Evolutionary conservation across 2,888 invertebrate genomes (phyloP), one percentile per base, ranked within the genome.

Genomic region (Apotomis turbidana): DNA sequence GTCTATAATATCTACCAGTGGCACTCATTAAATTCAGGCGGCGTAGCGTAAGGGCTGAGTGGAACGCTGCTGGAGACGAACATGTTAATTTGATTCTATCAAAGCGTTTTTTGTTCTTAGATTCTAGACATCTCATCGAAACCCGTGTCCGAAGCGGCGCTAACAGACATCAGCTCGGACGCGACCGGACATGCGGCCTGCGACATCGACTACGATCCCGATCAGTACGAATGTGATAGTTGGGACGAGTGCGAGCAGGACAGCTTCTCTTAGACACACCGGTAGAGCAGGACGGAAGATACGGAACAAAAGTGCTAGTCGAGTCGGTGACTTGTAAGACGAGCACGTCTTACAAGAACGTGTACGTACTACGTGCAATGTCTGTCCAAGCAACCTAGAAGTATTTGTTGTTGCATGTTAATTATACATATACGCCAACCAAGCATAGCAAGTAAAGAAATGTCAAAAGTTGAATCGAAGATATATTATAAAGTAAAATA

Each of bases 161-260:
- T 93, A 1, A 93, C 93, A 0, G 94, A 94, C 83, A 91, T 94
- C 68, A 94, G 93, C 61, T 94, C 93, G 3, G 94, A 94, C 82
- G 94, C 94, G 76, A 94, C 94, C 0, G 94, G 93, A 0, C 93
- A 93, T 84, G 93, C 93, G 13, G 94, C 94, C 3, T 93, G 93
- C 81, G 94, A 94, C 81, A 93, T 94, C 79, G 94, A 93, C 84
- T 92, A 90, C 81, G 94, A 94, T 77, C 89, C 88, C 80, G 94
- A 93, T 73, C 93, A 90, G 70, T 92, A 92, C 83, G 93, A 92
- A 71, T 92, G 91, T 80, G 93, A 94, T 82, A 92, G 92, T 85
- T 94, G 94, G 94, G 94, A 94, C 82, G 93, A 94, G 85, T 93
- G 93, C 81, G 94, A 94, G 81, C 93, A 93, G 83, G 94, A 94